Percentiles rank a stretch among this genome's conserved stretches.
Conservation (phyloP, 2,113 vertebrate genomes). For the Tretioscincus oriximinensis region DNA sequence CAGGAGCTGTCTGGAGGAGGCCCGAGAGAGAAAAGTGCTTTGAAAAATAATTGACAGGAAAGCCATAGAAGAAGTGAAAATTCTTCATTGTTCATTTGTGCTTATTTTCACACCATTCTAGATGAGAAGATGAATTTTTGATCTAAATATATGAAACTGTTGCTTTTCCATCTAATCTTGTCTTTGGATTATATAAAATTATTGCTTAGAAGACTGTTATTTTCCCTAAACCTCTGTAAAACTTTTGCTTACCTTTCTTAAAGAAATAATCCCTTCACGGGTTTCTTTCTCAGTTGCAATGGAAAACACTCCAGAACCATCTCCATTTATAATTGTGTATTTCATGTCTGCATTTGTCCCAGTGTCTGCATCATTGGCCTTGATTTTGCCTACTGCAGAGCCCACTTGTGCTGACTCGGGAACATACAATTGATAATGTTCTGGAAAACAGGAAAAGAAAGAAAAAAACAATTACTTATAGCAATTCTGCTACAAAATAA, state of each 20-base stretch:
- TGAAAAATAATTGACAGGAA: background rate
- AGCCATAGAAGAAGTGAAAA: background rate
- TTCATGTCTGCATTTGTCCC: slow-evolving; percentile 93
- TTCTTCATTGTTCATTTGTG: background rate
- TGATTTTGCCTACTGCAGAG: slow-evolving; percentile 95
- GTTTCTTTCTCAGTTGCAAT: slow-evolving; percentile 91
- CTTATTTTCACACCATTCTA: background rate
- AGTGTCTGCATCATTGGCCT: slow-evolving; percentile 92
- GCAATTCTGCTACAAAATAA: background rate
- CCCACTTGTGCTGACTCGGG: slow-evolving; percentile 94
- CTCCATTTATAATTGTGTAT: slow-evolving; percentile 92
- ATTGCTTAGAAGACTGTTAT: background rate
- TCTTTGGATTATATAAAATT: background rate
- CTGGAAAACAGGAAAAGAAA: slow-evolving; percentile 67
- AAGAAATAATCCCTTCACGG: slow-evolving; percentile 89
- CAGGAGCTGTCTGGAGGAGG: too few species aligned
- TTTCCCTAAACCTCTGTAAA: background rate
- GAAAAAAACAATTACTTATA: slow-evolving; percentile 11
- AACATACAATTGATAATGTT: slow-evolving; percentile 95
- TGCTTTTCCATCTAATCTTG: background rate
- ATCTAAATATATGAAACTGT: background rate
- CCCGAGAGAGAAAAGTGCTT: background rate
- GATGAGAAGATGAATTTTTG: background rate
- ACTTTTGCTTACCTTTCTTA: slow-evolving; percentile 84
- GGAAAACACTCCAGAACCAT: slow-evolving; percentile 87